Evolutionary conservation across 2,888 invertebrate genomes (phyloP).

Genomic region (Cryptosula pallasiana): DNA sequence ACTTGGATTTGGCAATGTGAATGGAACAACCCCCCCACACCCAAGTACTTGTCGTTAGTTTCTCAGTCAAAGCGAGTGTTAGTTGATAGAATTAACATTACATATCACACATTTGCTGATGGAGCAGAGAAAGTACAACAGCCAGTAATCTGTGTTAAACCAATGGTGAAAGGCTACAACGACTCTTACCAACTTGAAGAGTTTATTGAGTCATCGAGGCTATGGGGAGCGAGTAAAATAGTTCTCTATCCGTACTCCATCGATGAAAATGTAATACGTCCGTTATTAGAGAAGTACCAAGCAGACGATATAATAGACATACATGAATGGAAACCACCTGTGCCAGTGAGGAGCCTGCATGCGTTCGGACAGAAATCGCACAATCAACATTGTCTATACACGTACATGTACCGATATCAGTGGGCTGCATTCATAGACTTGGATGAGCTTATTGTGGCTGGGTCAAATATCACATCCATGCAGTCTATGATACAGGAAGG

Average conservation of each 20-base stretch:
- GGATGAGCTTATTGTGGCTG: conserved; percentile 14
- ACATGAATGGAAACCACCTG: neutral
- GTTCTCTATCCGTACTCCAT: conserved; percentile 9
- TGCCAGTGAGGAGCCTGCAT: conserved; percentile 4
- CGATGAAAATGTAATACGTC: neutral
- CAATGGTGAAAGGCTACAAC: conserved; percentile 15
- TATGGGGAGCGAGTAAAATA: conserved; percentile 19
- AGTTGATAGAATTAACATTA: neutral
- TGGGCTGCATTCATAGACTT: conserved; percentile 21
- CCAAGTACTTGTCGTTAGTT: neutral
- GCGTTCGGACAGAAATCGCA: conserved; percentile 17
- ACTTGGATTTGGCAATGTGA: conserved; percentile 11
- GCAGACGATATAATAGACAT: neutral
- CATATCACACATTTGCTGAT: conserved; percentile 6
- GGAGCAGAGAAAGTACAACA: conserved; percentile 1
- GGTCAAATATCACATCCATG: neutral
- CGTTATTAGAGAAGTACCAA: neutral
- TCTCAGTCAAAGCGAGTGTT: neutral
- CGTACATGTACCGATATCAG: conserved; percentile 16
- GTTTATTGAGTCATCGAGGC: conserved; percentile 9
- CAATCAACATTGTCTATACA: conserved; percentile 18
- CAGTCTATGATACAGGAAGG: conserved; percentile 13
- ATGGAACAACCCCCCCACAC: neutral
- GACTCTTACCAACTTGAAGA: conserved; percentile 4
- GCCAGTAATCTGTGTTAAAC: conserved; percentile 14